Percentiles rank a stretch among this genome's conserved stretches.
Evolutionary conservation across 2,113 vertebrate genomes (phyloP).

Genomic region (Thamnophis sirtalis): DNA sequence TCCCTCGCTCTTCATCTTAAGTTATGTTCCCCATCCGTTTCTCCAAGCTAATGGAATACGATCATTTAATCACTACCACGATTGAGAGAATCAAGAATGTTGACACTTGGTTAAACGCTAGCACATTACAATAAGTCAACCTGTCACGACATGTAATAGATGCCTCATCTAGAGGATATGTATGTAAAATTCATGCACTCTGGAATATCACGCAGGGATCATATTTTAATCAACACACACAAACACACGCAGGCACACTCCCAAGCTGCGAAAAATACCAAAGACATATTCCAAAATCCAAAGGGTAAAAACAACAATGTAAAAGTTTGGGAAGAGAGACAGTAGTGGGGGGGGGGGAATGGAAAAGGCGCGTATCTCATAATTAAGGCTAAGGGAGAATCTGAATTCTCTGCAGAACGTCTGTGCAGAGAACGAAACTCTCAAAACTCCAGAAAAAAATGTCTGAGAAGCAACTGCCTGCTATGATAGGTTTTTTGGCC

Average conservation of each 20-base stretch:
- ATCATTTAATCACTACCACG: slow-evolving; percentile 81
- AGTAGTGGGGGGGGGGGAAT: too few relatives aligned
- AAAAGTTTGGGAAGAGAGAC: too few relatives aligned
- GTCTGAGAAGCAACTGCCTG: not conserved
- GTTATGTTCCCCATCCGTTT: slow-evolving; percentile 35
- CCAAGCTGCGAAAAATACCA: slow-evolving; percentile 38
- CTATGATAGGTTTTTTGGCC: not conserved
- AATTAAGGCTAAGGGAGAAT: not conserved
- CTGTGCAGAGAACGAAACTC: not conserved
- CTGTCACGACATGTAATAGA: slow-evolving; percentile 81
- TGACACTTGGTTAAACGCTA: slow-evolving; percentile 82
- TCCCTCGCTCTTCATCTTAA: not conserved
- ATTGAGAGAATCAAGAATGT: slow-evolving; percentile 76
- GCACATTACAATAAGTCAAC: slow-evolving; percentile 82
- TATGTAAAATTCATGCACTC: slow-evolving; percentile 82
- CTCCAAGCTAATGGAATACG: slow-evolving; percentile 69
- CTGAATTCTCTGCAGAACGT: not conserved
- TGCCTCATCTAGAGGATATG: slow-evolving; percentile 74
- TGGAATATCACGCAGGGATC: slow-evolving; percentile 76
- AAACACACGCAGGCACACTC: slow-evolving; percentile 55
- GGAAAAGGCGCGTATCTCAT: not conserved
- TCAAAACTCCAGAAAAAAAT: not conserved
- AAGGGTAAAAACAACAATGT: not conserved
- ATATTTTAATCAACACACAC: slow-evolving; percentile 77
- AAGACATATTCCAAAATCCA: not conserved